Evolutionary conservation across 37 sponge, comb jelly and placozoan genomes (phyloP), one percentile per base, ranked within the genome.

Genomic region (Hormiphora californensis): DNA sequence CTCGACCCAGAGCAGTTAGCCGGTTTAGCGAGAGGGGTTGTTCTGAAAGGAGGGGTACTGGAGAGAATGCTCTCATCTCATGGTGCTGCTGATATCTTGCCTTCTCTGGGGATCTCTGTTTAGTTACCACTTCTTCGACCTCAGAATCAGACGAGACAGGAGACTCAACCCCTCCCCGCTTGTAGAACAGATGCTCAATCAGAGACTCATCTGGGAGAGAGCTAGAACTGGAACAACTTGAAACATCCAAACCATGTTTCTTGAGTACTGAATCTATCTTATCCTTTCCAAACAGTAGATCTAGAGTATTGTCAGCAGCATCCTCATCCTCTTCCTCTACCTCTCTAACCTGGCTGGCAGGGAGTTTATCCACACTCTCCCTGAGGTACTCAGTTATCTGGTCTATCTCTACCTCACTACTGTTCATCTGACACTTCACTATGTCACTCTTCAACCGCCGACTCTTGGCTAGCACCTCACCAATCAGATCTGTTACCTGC

Each of bases 181-280:
- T 38, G 23, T 73, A 73, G 25, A 73, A 73, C 27, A 73, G 35
- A 40, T 73, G 81, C 22, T 73, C 81, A 40, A 73, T 73, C 25
- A 73, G 35, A 5, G 81, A 73, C 23, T 73, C 81, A 36, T 73
- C 81, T 25, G 40, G 81, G 21, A 73, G 21, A 4, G 81, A 73
- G 23, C 81, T 73, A 11, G 81, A 43, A 19, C 81, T 73, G 1
- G 81, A 73, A 4, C 25, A n/a, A 73, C 81, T 73, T 11, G 81
- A 73, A 7, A 73, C 81, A 73, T 73, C 81, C n/a, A 73, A n/a
- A 0, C 46, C 81, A 40, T 73, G 81, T 28, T 73, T 73, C 46
- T 40, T 73, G 4, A 73, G 44, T 7, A 73, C 38, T 8, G 81
- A 40, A 41, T 73, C 23, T 4, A 73, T 33, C 17, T 73, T 43